phyloP scores from a whole-genome alignment of 2,797 vertebrate species.

The Eupleurogrammus muticus region DNA sequence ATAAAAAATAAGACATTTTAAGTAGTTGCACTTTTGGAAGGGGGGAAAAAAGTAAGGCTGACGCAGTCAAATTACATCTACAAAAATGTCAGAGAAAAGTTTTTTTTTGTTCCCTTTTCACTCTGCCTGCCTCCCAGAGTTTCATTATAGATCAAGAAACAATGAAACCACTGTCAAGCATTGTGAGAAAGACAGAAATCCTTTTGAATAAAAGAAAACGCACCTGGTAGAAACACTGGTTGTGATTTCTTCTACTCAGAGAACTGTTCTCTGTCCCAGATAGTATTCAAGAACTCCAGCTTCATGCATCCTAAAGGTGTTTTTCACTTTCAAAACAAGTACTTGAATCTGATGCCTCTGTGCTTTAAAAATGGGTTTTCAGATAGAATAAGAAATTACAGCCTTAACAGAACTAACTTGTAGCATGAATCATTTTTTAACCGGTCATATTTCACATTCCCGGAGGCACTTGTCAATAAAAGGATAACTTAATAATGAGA shows the following conservation, averaged over 20 bases:
- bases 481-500: background rate
- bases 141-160: slow-evolving; percentile 55
- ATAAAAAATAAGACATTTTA: background rate
- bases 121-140: slow-evolving; percentile 22
- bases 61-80: slow-evolving; percentile 41
- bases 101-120: slow-evolving; percentile 19
- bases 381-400: slow-evolving; percentile 25
- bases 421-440: slow-evolving; percentile 12
- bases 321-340: slow-evolving; percentile 42
- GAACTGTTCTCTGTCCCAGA: slow-evolving; percentile 30
- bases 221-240: slow-evolving; percentile 39
- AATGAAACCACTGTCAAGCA: slow-evolving; percentile 38
- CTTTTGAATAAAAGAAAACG: slow-evolving; percentile 39
- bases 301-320: slow-evolving; percentile 45
- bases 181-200: slow-evolving; percentile 34
- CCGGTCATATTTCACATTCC: slow-evolving; percentile 15
- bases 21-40: slow-evolving; percentile 22
- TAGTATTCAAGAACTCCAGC: slow-evolving; percentile 24
- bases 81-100: slow-evolving; percentile 32
- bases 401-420: slow-evolving; percentile 1
- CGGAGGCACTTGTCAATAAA: slow-evolving; percentile 6
- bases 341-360: slow-evolving; percentile 3
- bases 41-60: slow-evolving; percentile 22
- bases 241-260: slow-evolving; percentile 25
- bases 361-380: slow-evolving; percentile 14